Evolutionary conservation across 2,888 invertebrate species (phyloP), one percentile per base, ranked within the genome.

Genomic region (Aphodius granarius): DNA sequence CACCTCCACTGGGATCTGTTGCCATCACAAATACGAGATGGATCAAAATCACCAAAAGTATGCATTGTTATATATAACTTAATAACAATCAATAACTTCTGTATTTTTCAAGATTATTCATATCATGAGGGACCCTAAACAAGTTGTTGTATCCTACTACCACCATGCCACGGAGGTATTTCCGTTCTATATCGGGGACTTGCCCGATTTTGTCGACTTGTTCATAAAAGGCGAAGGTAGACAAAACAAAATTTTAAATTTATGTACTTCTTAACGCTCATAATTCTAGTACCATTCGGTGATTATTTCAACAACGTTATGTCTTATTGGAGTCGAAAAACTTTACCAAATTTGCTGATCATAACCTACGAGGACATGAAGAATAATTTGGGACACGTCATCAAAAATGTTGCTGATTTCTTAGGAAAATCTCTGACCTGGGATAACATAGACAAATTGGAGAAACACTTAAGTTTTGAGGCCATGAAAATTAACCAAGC

Each of bases 171-270:
- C n/a, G 66, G n/a, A 17, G 81, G 85, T 92, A 23, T 87, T 90
- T 71, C 68, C 90, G 71, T 87, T 91, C 0, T 89, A 90, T 81
- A 87, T 86, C 17, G 89, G 73, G 5, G 63, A 18, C 13, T 17
- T 76, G 19, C 65, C 73, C n/a, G 66, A 71, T 15, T 78, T 70
- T 72, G 62, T 63, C n/a, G 63, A 74, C 5, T 68, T 73, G 63
- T 76, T 75, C 17, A 21, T 78, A 6, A 88, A 88, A 75, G 91
- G 90, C 80, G 87, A 91, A 83, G 83, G 91, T 91, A 84, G 88
- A n/a, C 0, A n/a, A 3, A 5, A 1, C n/a, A 23, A 21, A 1
- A 43, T 13, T 13, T 20, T 20, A n/a, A 2, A 5, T 23, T 66
- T 20, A 68, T 65, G n/a, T 65, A 18, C 16, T 62, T 62, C 17